Percentiles rank a stretch among this genome's conserved stretches.
Conservation (phyloP, 2,888 invertebrate species). For the Hipparchia semele region DNA sequence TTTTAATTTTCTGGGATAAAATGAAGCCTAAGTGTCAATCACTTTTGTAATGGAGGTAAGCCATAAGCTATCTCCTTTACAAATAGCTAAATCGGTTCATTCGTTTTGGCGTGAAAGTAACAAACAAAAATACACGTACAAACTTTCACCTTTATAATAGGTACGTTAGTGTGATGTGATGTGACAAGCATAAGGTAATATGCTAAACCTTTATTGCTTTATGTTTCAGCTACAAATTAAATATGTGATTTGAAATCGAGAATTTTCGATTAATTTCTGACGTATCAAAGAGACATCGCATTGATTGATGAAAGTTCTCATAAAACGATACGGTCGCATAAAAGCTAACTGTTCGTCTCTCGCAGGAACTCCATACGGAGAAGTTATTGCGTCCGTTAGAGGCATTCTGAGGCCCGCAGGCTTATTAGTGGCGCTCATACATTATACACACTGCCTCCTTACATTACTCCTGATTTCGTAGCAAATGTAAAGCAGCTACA, state of each 20-base stretch:
- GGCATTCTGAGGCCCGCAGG: not conserved
- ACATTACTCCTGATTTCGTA: not conserved
- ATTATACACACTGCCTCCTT: not conserved
- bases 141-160: no score
- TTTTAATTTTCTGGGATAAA: no score
- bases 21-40: no score
- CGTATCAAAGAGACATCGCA: not conserved
- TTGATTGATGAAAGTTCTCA: not conserved
- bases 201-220: no score
- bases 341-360: constrained; percentile 6
- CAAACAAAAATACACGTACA: no score
- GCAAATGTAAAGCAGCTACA: not conserved
- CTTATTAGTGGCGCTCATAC: constrained; percentile 10
- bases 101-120: no score
- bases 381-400: constrained; percentile 9
- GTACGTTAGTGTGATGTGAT: no score
- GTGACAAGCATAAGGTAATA: no score
- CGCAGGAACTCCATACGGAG: not conserved
- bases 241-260: not conserved
- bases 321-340: constrained; percentile 3
- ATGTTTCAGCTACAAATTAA: no score
- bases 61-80: no score
- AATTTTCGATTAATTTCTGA: not conserved
- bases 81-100: no score
- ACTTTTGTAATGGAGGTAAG: no score